Percentiles rank a stretch among this genome's conserved stretches.
Conservation (phyloP, 2,113 vertebrate genomes). For the Leucopternis melanops region DNA sequence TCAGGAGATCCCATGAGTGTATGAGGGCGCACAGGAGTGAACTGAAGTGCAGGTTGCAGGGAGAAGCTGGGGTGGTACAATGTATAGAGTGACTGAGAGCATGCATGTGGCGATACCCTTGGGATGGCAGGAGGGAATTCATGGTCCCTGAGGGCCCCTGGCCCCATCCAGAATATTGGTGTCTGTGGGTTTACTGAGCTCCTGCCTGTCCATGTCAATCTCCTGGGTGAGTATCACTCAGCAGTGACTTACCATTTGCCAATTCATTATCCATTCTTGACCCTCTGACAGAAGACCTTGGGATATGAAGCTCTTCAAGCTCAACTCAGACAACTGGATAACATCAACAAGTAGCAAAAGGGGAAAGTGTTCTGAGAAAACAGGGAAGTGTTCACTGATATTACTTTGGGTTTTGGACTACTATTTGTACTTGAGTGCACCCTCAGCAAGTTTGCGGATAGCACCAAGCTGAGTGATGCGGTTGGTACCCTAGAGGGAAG, state of each 20-base stretch:
- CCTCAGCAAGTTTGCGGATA: background rate
- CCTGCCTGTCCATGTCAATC: background rate
- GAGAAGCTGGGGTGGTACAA: background rate
- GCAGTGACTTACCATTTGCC: background rate
- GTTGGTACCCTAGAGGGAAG: background rate
- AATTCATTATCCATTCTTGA: background rate
- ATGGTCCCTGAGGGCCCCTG: background rate
- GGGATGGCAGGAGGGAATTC: background rate
- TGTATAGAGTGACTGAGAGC: background rate
- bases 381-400: background rate
- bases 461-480: background rate
- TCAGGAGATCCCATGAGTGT: background rate
- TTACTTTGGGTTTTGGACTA: background rate
- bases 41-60: background rate
- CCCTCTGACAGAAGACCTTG: background rate
- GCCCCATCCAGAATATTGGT: background rate
- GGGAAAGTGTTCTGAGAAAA: background rate
- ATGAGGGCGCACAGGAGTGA: background rate
- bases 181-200: background rate
- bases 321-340: background rate
- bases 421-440: background rate
- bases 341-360: background rate
- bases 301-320: background rate
- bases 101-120: background rate
- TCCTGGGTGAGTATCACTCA: background rate